Evolutionary conservation across 2,888 invertebrate genomes (phyloP).

Genomic region (Phortica magna): DNA sequence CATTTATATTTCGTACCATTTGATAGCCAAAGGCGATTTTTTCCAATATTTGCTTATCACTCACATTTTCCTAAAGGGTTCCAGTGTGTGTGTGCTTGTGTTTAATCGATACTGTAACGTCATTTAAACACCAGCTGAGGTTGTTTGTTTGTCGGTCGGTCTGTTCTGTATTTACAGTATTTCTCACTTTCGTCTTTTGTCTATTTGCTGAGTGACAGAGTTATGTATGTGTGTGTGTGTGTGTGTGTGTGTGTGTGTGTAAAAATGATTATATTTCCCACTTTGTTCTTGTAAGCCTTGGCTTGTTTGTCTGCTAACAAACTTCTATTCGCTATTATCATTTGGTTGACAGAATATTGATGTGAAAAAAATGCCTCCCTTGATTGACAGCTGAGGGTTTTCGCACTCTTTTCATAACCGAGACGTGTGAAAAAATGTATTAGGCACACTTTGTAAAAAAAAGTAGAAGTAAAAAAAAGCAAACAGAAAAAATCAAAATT

Average conservation of each 20-base stretch:
- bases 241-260: not conserved
- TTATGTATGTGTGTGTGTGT: not conserved
- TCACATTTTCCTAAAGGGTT: not conserved
- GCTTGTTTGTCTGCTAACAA: not conserved
- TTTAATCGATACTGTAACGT: slow-evolving; percentile 24
- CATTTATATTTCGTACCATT: not conserved
- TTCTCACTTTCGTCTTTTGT: not conserved
- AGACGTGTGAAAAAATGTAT: not conserved
- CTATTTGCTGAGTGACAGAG: not conserved
- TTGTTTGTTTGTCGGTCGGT: too few relatives aligned
- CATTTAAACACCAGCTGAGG: too few relatives aligned
- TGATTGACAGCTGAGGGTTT: slow-evolving; percentile 20
- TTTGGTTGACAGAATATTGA: slow-evolving; percentile 14
- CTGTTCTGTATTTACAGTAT: not conserved
- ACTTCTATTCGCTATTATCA: not conserved
- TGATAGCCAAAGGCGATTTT: not conserved
- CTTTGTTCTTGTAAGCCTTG: not conserved
- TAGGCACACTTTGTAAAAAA: not conserved
- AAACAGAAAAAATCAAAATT: too few relatives aligned
- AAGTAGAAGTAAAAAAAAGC: too few relatives aligned
- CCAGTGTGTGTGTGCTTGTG: not conserved
- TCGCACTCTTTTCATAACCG: not conserved
- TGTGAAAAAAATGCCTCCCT: slow-evolving; percentile 15
- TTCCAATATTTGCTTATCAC: not conserved
- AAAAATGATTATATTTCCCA: not conserved